phyloP scores from a whole-genome alignment of 2,797 vertebrate species.

The Pristis pectinata region DNA sequence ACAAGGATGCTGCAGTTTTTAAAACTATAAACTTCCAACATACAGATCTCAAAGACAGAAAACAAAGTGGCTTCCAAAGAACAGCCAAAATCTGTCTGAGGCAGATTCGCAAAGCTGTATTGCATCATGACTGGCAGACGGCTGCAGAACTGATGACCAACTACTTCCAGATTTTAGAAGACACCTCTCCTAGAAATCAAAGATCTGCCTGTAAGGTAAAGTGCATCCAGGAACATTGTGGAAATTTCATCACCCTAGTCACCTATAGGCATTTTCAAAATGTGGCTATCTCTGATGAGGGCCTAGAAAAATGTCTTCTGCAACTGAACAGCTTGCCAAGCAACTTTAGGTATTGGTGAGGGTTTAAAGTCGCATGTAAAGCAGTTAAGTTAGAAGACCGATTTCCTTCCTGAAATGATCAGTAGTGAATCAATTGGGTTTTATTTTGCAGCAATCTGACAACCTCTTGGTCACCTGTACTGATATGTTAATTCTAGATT shows the following conservation, averaged over 20 bases:
- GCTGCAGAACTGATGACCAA: conserved; percentile 69
- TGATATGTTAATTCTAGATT: background rate
- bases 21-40: background rate
- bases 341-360: background rate
- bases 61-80: conserved; percentile 57
- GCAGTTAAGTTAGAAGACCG: background rate
- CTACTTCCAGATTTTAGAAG: conserved; percentile 69
- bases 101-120: conserved; percentile 68
- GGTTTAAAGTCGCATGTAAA: background rate
- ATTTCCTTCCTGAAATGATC: background rate
- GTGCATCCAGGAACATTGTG: background rate
- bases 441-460: background rate
- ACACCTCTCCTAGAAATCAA: conserved; percentile 39
- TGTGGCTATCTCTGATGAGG: conserved; percentile 13
- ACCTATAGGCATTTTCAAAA: background rate
- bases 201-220: conserved; percentile 60
- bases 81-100: conserved; percentile 62
- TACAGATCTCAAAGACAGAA: background rate
- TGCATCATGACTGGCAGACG: conserved; percentile 72
- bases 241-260: background rate
- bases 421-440: background rate
- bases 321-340: background rate
- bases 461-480: background rate
- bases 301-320: background rate
- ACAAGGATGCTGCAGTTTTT: background rate